A percentile compares a stretch with the other conserved stretches of the same genome.
Conservation (phyloP, 2,888 invertebrate genomes). For the Odiellus spinosus region DNA sequence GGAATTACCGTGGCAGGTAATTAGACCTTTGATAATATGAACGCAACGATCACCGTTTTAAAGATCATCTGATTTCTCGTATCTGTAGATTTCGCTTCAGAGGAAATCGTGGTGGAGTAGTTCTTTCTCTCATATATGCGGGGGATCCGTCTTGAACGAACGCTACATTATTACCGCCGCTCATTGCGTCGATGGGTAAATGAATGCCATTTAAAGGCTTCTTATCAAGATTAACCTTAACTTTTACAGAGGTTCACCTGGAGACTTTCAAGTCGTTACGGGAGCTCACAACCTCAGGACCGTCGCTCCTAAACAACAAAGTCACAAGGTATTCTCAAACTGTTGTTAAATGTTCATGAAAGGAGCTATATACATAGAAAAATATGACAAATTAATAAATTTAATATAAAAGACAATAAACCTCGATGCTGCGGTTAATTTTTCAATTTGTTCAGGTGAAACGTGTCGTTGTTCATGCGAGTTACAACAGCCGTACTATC, state of each 20-base stretch:
- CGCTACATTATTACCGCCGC: slow-evolving; percentile 15
- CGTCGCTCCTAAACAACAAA: too few species aligned
- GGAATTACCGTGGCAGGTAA: slow-evolving; percentile 16
- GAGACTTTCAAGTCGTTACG: too few species aligned
- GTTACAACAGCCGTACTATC: slow-evolving; percentile 5
- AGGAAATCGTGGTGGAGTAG: neutral
- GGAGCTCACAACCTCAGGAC: too few species aligned
- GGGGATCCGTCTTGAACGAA: slow-evolving; percentile 10
- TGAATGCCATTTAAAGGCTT: neutral
- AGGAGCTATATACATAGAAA: too few species aligned
- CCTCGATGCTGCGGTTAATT: too few species aligned
- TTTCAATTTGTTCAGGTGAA: slow-evolving; percentile 4
- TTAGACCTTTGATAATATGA: neutral
- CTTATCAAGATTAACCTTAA: neutral
- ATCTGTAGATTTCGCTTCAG: neutral
- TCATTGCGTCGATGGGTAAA: slow-evolving; percentile 15
- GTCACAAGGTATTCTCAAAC: too few species aligned
- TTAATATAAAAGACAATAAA: too few species aligned
- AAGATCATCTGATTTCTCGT: neutral
- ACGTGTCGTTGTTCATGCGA: slow-evolving; percentile 8
- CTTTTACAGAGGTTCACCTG: too few species aligned
- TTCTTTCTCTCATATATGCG: slow-evolving; percentile 9
- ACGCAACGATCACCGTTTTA: neutral
- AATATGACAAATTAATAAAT: too few species aligned
- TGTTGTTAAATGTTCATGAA: too few species aligned